Evolutionary conservation across 2,888 invertebrate species (phyloP), one percentile per base, ranked within the genome.

Genomic region (Eupithecia tripunctaria): DNA sequence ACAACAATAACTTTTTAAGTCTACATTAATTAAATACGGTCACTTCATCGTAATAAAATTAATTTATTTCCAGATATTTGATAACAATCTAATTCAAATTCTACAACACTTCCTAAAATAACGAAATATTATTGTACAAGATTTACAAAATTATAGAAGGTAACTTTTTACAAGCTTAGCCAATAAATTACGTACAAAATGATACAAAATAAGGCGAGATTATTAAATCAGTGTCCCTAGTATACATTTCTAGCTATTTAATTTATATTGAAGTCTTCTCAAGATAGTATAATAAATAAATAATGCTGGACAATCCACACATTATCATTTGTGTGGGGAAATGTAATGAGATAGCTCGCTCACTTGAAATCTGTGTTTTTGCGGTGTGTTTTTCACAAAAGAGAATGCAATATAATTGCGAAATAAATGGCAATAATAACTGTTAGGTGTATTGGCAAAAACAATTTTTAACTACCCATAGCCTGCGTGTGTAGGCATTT

Each of bases 21-120:
- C 7, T 7, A 18, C 2, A n/a, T 10, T 51, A 3, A 51, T 10
- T 3, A 63, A 63, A 6, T n/a, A 60, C 8, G 18, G 10, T 18
- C 4, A n/a, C 12, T 36, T 56, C 56, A 12, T 63, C 36, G 86
- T 85, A 86, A 87, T 86, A 89, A 91, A 89, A 89, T 88, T 88
- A 87, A 88, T 92, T 90, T 90, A 91, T 89, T 63, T 91, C 89
- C 89, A 90, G 86, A 87, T 86, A 89, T 88, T 82, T 71, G 82
- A 87, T 85, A 91, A 86, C 87, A 82, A 81, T 83, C 81, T 84
- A 86, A 85, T 82, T 85, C 87, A 84, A 86, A 82, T 83, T 76
- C 84, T 88, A 86, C 84, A 87, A 84, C 83, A 84, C 82, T 82
- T 81, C 79, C 82, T 80, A 78, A 76, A 78, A 78, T 84, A 82